Evolutionary conservation across 2,113 vertebrate genomes (phyloP).

Genomic region (Microcebus griseorufus): DNA sequence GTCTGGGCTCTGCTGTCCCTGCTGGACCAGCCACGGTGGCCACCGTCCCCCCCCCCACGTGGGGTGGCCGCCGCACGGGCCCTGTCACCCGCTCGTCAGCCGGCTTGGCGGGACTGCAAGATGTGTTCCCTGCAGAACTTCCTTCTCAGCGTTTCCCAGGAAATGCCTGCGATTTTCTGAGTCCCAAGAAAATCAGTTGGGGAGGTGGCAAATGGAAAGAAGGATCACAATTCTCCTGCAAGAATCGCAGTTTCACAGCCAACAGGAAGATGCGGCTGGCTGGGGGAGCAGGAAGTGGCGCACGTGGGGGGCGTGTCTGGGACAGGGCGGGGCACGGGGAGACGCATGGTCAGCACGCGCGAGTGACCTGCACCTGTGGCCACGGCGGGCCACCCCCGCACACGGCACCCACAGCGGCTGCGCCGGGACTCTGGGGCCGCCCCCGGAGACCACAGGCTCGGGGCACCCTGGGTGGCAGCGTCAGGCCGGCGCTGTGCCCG

Average conservation of each 20-base stretch:
- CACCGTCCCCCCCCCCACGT: fast-evolving
- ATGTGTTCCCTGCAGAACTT: not conserved
- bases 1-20: not conserved
- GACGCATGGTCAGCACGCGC: fast-evolving
- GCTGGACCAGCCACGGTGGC: fast-evolving
- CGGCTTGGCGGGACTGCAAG: fast-evolving
- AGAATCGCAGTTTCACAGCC: not conserved
- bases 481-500: not conserved
- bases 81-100: fast-evolving
- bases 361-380: not conserved
- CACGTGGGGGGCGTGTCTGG: fast-evolving
- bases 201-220: not conserved
- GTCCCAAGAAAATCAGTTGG: not conserved
- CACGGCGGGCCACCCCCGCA: not conserved
- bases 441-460: fast-evolving
- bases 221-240: too few species aligned
- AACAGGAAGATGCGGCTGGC: fast-evolving
- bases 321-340: fast-evolving
- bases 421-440: fast-evolving
- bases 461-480: too few species aligned
- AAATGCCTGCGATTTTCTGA: not conserved
- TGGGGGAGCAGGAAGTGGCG: not conserved
- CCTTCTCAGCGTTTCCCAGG: not conserved
- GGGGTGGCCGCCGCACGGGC: not conserved
- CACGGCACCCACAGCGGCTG: too few species aligned